Evolutionary conservation across 2,888 invertebrate species (phyloP).

Genomic region (Brachynemurus nebulosus): DNA sequence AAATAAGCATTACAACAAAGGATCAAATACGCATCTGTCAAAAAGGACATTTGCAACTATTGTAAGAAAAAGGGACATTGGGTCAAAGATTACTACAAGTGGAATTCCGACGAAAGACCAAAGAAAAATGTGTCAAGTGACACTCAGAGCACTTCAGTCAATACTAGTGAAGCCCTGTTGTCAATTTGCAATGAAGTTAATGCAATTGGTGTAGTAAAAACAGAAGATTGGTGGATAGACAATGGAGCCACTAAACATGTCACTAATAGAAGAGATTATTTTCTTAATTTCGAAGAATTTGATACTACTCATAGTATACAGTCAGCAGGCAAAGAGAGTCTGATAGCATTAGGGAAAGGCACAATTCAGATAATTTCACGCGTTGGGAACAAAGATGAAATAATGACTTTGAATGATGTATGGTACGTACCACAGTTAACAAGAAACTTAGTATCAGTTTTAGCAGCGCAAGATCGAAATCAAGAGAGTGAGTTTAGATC

Average conservation of each 20-base stretch:
- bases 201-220: not conserved
- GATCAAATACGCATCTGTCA: no score
- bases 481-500: not conserved
- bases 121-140: not conserved
- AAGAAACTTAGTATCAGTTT: not conserved
- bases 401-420: not conserved
- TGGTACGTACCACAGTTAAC: not conserved
- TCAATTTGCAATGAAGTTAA: not conserved
- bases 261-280: not conserved
- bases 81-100: not conserved
- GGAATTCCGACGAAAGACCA: not conserved
- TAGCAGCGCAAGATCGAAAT: not conserved
- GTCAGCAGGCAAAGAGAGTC: not conserved
- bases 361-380: not conserved
- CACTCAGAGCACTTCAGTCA: not conserved
- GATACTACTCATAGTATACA: not conserved
- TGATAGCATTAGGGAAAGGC: not conserved
- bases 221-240: not conserved
- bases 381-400: not conserved
- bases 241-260: not conserved
- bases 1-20: not conserved
- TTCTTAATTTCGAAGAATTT: not conserved
- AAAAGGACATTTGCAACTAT: not conserved
- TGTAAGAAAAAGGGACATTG: not conserved
- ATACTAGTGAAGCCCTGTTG: not conserved